A percentile compares a stretch with the other conserved stretches of the same genome.
These are phyloP conservation scores for Listronotus bonariensis DNA, from an alignment of 1,140 invertebrate species.

Conservation along the genomic window DNA sequence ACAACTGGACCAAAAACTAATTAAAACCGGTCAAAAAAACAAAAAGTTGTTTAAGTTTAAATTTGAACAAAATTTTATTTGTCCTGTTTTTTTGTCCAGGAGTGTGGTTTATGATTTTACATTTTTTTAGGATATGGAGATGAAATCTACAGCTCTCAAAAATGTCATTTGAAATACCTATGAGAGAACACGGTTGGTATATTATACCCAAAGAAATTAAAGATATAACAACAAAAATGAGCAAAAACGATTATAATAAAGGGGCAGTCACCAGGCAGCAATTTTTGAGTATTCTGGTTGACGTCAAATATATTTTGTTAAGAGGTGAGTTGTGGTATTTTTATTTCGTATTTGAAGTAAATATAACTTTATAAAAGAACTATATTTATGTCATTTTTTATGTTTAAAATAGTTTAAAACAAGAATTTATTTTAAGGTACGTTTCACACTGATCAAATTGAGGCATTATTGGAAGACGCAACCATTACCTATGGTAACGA, in stretches of 20 bases:
- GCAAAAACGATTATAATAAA: slow-evolving; percentile 65
- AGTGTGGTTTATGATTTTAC: too few relatives aligned
- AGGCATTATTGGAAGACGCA: slow-evolving; percentile 64
- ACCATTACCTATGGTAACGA: slow-evolving; percentile 37
- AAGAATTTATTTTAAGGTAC: slow-evolving; percentile 59
- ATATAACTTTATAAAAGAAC: neutral
- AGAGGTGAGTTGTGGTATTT: slow-evolving; percentile 53
- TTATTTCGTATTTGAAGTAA: neutral
- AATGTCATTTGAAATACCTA: slow-evolving; percentile 63
- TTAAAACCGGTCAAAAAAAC: too few relatives aligned
- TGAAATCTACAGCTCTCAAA: slow-evolving; percentile 54
- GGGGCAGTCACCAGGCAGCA: slow-evolving; percentile 72
- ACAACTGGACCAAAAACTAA: too few relatives aligned
- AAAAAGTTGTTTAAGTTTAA: too few relatives aligned
- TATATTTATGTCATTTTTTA: too few relatives aligned
- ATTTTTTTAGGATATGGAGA: slow-evolving; percentile 69
- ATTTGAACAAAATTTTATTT: too few relatives aligned
- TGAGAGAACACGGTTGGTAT: slow-evolving; percentile 77
- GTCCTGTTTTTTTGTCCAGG: too few relatives aligned
- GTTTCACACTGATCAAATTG: slow-evolving; percentile 93
- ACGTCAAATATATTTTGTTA: slow-evolving; percentile 80
- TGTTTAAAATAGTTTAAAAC: too few relatives aligned
- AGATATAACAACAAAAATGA: slow-evolving; percentile 63
- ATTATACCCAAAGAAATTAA: slow-evolving; percentile 65
- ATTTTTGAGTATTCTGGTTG: slow-evolving; percentile 82